These are phyloP conservation scores for Dolichallabes microphthalmus DNA, from an alignment of 2,113 vertebrate genomes.

Conservation along the genomic window DNA sequence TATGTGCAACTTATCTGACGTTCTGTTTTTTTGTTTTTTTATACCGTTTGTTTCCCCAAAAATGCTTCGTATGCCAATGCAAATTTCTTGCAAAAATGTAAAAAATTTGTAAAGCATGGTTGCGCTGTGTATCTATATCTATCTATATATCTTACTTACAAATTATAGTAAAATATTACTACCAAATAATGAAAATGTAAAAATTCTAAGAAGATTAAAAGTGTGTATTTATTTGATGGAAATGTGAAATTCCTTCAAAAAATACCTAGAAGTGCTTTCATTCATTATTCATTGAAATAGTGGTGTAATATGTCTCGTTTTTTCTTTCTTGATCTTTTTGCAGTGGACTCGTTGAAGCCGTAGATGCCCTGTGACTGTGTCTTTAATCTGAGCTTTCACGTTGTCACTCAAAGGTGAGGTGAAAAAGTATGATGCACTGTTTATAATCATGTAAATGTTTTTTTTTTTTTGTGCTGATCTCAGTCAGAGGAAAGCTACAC, in stretches of 20 bases:
- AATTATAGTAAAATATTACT: too few relatives aligned
- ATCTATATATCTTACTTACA: too few relatives aligned
- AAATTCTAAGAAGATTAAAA: too few relatives aligned
- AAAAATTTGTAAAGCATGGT: too few relatives aligned
- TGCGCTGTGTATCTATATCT: too few relatives aligned
- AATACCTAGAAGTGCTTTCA: not conserved
- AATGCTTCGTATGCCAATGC: too few relatives aligned
- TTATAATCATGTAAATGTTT: not conserved
- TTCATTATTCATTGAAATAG: not conserved
- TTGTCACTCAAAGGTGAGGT: conserved; percentile 61
- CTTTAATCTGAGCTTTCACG: conserved; percentile 59
- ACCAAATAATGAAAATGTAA: too few relatives aligned
- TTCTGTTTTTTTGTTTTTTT: too few relatives aligned
- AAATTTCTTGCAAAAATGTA: too few relatives aligned
- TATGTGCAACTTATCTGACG: too few relatives aligned
- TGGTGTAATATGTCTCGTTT: not conserved
- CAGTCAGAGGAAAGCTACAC: not conserved
- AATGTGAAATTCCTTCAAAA: not conserved
- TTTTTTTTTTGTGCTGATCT: not conserved
- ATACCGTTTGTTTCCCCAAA: too few relatives aligned
- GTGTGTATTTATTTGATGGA: not conserved
- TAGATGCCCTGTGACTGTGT: conserved; percentile 58
- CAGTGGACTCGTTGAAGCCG: conserved; percentile 38
- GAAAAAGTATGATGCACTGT: not conserved
- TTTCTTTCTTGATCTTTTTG: conserved; percentile 8